These are phyloP conservation scores for Cephalophus harveyi DNA, from an alignment of 2,113 vertebrate genomes.

Conservation along the genomic window DNA sequence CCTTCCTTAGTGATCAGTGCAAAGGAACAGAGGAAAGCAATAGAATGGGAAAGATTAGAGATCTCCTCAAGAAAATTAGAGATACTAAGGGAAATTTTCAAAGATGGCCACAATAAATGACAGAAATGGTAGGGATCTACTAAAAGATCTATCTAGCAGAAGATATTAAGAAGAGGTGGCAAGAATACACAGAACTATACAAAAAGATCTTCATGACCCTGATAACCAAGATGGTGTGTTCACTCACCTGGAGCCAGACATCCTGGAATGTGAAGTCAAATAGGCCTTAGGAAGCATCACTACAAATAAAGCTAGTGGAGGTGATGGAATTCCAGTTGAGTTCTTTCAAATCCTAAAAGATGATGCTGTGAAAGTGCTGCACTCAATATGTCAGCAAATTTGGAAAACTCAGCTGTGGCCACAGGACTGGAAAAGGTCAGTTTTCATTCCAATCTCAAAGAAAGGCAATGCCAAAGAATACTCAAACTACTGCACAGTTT, in stretches of 20 bases:
- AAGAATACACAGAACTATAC: background rate
- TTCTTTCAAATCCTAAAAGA: background rate
- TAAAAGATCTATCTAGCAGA: too few relatives aligned
- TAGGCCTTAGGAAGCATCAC: background rate
- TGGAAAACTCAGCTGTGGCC: background rate
- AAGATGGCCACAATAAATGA: too few relatives aligned
- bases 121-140: too few relatives aligned
- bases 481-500: too few relatives aligned
- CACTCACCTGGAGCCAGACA: background rate
- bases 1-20: too few relatives aligned
- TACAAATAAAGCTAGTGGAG: background rate
- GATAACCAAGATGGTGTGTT: background rate
- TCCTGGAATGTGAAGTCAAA: background rate
- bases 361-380: background rate
- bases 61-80: too few relatives aligned
- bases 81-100: too few relatives aligned
- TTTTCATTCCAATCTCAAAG: background rate
- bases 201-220: background rate
- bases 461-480: too few relatives aligned
- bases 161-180: too few relatives aligned
- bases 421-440: background rate
- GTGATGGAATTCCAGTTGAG: background rate
- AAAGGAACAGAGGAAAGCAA: too few relatives aligned
- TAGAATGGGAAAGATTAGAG: too few relatives aligned
- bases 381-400: background rate